phyloP scores from a whole-genome alignment of 2,797 vertebrate genomes.

The Spizella passerina region DNA sequence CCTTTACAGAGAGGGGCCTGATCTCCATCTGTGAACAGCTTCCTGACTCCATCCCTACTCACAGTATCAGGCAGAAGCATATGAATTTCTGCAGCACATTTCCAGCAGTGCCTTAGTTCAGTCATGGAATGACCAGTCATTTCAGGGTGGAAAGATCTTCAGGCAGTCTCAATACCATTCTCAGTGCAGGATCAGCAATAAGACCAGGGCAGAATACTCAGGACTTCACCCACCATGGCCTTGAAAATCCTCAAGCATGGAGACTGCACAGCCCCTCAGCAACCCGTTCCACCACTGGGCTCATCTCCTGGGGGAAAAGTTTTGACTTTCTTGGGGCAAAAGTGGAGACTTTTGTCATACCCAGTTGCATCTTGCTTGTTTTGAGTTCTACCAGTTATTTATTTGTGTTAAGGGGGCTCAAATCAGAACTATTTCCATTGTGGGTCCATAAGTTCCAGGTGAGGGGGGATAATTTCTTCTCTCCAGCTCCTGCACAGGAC shows the following conservation, averaged over 20 bases:
- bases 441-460: rapidly evolving
- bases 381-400: rapidly evolving
- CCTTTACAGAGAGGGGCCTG: neutral
- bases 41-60: neutral
- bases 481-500: neutral
- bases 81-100: neutral
- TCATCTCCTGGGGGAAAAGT: rapidly evolving
- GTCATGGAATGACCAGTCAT: neutral
- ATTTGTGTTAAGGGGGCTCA: rapidly evolving
- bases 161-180: neutral
- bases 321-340: no score
- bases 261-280: neutral
- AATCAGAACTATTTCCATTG: rapidly evolving
- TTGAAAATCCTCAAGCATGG: neutral
- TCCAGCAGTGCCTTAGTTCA: neutral
- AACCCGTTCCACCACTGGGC: rapidly evolving
- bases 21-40: neutral
- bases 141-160: neutral
- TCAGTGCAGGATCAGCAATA: neutral
- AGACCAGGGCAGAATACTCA: neutral
- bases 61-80: neutral
- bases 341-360: neutral
- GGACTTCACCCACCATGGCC: neutral
- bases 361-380: neutral
- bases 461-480: neutral